Base-by-base conservation (phyloP, 2,113 vertebrate species). In the Enhydra lutris region DNA sequence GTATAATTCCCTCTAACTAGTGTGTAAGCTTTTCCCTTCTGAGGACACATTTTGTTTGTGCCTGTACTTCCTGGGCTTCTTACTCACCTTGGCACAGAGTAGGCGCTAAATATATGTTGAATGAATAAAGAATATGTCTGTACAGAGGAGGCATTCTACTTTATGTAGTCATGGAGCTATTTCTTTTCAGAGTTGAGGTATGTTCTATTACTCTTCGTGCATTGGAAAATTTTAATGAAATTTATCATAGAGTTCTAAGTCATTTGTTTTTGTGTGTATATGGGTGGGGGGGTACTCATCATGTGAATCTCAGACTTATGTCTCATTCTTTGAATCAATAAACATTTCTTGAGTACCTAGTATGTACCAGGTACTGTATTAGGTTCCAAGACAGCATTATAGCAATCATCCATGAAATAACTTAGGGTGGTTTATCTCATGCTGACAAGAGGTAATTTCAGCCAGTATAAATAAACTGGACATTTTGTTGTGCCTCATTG, bases 361-460 rank as follows among this genome's bases (percentile, higher is more conserved):
- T 85, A 89, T 26, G 10, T 96, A 50, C 17, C 31, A 67, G 57
- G 8, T 71, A 39, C 1, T 78, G 4, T 83, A n/a, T 84, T 93
- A 69, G 91, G 10, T 42, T 78, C 67, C 36, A 47, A 11, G 31
- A 83, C 1, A 92, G 50, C 47, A 67, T 92, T 94, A 84, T 55
- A 92, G 59, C 29, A 84, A 92, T 9, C n/a, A 84, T 71, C 42
- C 71, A 34, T 71, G 78, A 79, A 71, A 84, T 92, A 79, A 71
- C 50, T 83, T 39, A 45, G 9, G 42, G 29, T 89, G 31, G 24
- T 84, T 84, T 89, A 79, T 95, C 42, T 93, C 63, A 84, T 84
- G 36, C 59, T 87, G 65, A 63, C 47, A 78, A 71, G 45, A 39
- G 95, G 34, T 95, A 29, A 83, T 95, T 95, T 95, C 61, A 92